These are phyloP conservation scores for Pangasius krempfi DNA, from an alignment of 2,797 vertebrate genomes.

Conservation along the genomic window DNA sequence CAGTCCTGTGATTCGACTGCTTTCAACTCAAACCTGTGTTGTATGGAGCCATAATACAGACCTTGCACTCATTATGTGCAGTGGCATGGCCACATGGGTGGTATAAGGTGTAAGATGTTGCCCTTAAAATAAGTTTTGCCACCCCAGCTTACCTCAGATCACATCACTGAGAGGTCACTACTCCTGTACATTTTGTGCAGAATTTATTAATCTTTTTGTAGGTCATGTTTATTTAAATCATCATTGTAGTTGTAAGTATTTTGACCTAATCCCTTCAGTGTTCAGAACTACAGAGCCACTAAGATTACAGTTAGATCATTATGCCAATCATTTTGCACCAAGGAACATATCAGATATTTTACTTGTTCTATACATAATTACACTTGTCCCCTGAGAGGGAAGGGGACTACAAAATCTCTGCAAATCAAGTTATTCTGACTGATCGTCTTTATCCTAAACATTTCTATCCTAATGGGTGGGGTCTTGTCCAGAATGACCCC, in stretches of 20 bases:
- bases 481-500: not conserved
- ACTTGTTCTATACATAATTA: not conserved
- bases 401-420: not conserved
- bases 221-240: not conserved
- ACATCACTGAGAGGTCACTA: not conserved
- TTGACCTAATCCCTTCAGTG: not conserved
- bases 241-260: not conserved
- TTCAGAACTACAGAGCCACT: too few species aligned
- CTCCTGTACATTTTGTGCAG: not conserved
- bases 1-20: constrained; percentile 22
- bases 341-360: not conserved
- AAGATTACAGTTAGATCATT: not conserved
- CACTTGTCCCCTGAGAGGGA: not conserved
- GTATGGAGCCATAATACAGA: constrained; percentile 33
- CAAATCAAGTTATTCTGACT: not conserved
- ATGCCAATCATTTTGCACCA: not conserved
- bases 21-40: constrained; percentile 25
- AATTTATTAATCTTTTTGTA: not conserved
- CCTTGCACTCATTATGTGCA: constrained; percentile 21
- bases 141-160: not conserved
- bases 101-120: constrained; percentile 10
- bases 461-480: not conserved
- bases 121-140: not conserved
- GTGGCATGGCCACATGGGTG: constrained; percentile 22
- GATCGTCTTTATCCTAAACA: not conserved